These are phyloP conservation scores for Trinorchestia longiramus DNA, from an alignment of 1,140 invertebrate genomes.

Conservation along the genomic window DNA sequence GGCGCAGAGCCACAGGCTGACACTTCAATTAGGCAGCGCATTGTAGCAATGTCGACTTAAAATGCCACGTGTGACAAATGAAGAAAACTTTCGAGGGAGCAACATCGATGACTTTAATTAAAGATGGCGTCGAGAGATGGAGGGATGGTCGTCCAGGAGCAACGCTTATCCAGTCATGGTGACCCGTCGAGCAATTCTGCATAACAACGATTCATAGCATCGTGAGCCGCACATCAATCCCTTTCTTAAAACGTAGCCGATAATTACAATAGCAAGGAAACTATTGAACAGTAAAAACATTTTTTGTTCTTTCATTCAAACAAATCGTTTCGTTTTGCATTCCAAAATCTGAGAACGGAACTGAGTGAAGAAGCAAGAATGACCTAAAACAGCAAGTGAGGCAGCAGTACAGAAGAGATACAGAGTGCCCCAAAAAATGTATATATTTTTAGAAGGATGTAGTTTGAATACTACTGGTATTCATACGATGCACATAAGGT, in stretches of 20 bases:
- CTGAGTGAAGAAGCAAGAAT: neutral
- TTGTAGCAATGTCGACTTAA: constrained; percentile 31
- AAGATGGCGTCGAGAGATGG: constrained; percentile 8
- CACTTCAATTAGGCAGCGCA: constrained; percentile 23
- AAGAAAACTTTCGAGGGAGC: constrained; percentile 12
- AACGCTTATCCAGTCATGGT: neutral
- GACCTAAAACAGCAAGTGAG: neutral
- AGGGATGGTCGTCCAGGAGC: neutral
- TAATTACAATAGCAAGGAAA: neutral
- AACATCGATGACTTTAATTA: constrained; percentile 36
- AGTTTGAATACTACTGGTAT: too few species aligned
- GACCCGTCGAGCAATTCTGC: neutral
- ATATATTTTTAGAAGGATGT: too few species aligned
- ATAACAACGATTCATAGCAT: neutral
- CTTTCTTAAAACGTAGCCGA: neutral
- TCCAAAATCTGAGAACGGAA: neutral
- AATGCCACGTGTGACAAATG: constrained; percentile 42
- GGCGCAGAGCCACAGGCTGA: neutral
- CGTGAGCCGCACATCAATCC: neutral
- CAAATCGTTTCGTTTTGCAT: neutral
- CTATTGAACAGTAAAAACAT: neutral
- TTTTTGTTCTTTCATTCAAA: neutral
- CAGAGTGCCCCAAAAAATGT: too few species aligned
- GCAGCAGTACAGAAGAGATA: neutral
- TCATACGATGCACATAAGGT: too few species aligned